phyloP scores from a whole-genome alignment of 2,888 invertebrate genomes.

The Pyrrhia umbra region DNA sequence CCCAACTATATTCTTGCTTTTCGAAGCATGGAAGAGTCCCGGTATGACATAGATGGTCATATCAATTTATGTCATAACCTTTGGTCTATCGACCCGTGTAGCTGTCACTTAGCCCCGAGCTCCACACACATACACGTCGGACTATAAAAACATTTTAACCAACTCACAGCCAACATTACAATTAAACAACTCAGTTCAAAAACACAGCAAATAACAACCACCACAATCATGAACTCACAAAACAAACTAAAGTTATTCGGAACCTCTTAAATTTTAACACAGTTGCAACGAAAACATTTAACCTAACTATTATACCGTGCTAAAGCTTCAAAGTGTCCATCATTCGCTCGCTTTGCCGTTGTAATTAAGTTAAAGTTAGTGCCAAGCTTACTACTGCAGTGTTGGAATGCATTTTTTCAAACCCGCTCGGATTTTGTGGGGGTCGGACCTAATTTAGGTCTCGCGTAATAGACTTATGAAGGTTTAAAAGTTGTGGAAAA shows the following conservation, averaged over 20 bases:
- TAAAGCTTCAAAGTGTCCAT: conserved; percentile 55
- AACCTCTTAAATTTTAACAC: conserved; percentile 53
- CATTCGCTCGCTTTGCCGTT: conserved; percentile 40
- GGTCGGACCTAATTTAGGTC: background rate
- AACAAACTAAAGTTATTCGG: conserved; percentile 30
- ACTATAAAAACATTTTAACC: background rate
- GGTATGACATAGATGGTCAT: no score
- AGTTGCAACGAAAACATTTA: conserved; percentile 54
- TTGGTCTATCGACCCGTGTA: no score
- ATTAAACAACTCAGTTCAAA: background rate
- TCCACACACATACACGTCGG: no score
- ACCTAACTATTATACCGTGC: conserved; percentile 49
- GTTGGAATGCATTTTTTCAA: conserved; percentile 21
- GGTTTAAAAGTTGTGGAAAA: background rate
- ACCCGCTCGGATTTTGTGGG: background rate
- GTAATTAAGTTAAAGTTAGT: conserved; percentile 54
- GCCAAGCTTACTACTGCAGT: conserved; percentile 25
- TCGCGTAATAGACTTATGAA: background rate
- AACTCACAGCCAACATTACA: background rate
- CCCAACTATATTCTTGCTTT: no score
- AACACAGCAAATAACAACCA: background rate
- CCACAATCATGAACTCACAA: conserved; percentile 15
- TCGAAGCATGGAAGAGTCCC: no score
- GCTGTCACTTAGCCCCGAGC: no score
- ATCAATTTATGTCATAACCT: no score